Evolutionary conservation across 1,140 invertebrate genomes (phyloP).

Genomic region (Zaprionus gabonicus): DNA sequence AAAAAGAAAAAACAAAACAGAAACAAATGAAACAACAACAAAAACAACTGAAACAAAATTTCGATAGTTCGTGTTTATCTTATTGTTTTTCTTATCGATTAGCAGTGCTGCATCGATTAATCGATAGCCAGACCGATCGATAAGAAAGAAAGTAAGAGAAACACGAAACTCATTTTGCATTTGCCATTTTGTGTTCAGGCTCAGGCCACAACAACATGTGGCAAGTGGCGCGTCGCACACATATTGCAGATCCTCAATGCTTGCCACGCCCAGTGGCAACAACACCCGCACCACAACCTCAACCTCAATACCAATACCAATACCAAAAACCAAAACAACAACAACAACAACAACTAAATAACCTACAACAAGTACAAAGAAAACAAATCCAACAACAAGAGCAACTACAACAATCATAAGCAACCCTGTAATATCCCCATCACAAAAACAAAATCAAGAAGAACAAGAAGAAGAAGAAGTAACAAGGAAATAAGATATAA

Average conservation of each 20-base stretch:
- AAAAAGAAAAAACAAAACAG: constrained; percentile 7
- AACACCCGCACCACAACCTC: constrained; percentile 15
- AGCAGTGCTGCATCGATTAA: background rate
- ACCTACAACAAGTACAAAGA: constrained; percentile 7
- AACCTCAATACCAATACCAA: constrained; percentile 17
- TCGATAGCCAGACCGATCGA: constrained; percentile 4
- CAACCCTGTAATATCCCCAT: constrained; percentile 5
- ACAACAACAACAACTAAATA: constrained; percentile 13
- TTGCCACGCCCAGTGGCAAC: constrained; percentile 33
- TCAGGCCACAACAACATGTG: constrained; percentile 34
- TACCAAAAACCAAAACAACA: background rate
- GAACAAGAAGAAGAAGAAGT: background rate
- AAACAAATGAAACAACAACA: constrained; percentile 1
- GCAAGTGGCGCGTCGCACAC: constrained; percentile 36
- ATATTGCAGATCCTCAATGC: constrained; percentile 39
- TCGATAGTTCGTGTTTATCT: background rate
- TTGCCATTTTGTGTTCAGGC: constrained; percentile 12
- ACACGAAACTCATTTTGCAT: constrained; percentile 5
- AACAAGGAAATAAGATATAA: constrained; percentile 12
- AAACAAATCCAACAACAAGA: constrained; percentile 19
- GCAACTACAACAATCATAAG: constrained; percentile 28
- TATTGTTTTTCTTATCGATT: background rate
- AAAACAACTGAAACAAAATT: constrained; percentile 7
- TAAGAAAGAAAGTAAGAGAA: background rate
- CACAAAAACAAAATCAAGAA: background rate